Percentiles rank a stretch among this genome's conserved stretches.
Evolutionary conservation across 1,140 invertebrate species (phyloP).

Genomic region (Idris sp.): DNA sequence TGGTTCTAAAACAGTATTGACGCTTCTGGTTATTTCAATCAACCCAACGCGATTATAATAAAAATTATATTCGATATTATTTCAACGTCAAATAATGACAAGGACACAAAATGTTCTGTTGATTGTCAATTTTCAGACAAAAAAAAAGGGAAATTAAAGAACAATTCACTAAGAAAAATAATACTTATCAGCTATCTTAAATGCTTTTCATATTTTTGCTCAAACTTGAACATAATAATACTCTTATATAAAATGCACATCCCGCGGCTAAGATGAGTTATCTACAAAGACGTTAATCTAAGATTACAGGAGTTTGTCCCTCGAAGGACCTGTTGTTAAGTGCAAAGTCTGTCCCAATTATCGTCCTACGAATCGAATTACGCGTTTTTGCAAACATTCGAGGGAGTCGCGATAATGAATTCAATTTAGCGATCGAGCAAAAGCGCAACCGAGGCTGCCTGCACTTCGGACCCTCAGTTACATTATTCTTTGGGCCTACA

Average conservation of each 20-base stretch:
- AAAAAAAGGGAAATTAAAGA: no score
- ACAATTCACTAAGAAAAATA: no score
- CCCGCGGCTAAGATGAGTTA: no score
- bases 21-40: conserved; percentile 45
- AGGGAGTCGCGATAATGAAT: conserved; percentile 75
- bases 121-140: no score
- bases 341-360: conserved; percentile 52
- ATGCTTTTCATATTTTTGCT: no score
- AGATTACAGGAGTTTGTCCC: conserved; percentile 11
- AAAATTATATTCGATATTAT: no score
- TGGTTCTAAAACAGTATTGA: conserved; percentile 27
- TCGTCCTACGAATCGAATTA: conserved; percentile 50
- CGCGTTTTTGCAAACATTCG: conserved; percentile 62
- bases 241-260: no score
- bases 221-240: no score
- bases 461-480: no score
- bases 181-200: no score
- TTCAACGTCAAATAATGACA: background rate
- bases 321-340: conserved; percentile 10
- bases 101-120: no score
- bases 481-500: conserved; percentile 75
- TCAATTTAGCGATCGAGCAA: conserved; percentile 74
- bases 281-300: conserved; percentile 31
- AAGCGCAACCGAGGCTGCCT: conserved; percentile 72
- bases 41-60: conserved; percentile 12